These are phyloP conservation scores for Pithys albifrons DNA, from an alignment of 2,113 vertebrate species.

Conservation along the genomic window DNA sequence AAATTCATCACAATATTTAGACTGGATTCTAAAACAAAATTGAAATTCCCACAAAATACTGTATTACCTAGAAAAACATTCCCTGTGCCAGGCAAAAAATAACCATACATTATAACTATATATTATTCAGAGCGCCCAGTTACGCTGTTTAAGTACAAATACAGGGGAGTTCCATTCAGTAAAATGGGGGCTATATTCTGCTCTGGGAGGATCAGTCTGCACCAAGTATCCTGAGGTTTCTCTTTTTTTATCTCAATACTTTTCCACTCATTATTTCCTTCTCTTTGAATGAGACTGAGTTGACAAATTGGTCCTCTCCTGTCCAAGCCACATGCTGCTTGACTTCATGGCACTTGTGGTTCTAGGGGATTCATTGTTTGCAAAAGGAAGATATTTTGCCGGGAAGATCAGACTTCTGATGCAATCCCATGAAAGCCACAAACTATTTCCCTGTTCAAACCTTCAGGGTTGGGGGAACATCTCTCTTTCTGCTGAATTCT, in stretches of 20 bases:
- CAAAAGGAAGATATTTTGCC: constrained; percentile 48
- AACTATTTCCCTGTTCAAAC: constrained; percentile 55
- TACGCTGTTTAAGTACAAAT: background rate
- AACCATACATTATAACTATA: background rate
- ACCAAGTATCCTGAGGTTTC: constrained; percentile 22
- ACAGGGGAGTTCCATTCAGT: background rate
- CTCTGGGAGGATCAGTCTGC: background rate
- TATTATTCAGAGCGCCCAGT: background rate
- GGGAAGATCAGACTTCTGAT: constrained; percentile 69
- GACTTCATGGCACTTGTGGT: constrained; percentile 63
- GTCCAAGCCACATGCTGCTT: constrained; percentile 63
- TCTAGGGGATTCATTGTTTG: constrained; percentile 63
- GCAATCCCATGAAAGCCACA: constrained; percentile 69
- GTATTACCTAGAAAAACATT: constrained; percentile 28
- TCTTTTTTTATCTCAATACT: constrained; percentile 42
- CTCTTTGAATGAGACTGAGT: constrained; percentile 50
- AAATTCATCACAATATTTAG: constrained; percentile 57
- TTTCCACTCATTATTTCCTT: constrained; percentile 53
- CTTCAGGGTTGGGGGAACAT: constrained; percentile 18
- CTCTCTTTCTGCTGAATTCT: constrained; percentile 38
- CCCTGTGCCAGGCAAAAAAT: constrained; percentile 10
- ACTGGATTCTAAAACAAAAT: constrained; percentile 38
- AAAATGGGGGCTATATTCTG: background rate
- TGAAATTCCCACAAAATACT: constrained; percentile 45
- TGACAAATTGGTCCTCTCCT: constrained; percentile 60